These are phyloP conservation scores for Paramormyrops kingsleyae DNA, from an alignment of 2,113 vertebrate genomes.

Conservation along the genomic window DNA sequence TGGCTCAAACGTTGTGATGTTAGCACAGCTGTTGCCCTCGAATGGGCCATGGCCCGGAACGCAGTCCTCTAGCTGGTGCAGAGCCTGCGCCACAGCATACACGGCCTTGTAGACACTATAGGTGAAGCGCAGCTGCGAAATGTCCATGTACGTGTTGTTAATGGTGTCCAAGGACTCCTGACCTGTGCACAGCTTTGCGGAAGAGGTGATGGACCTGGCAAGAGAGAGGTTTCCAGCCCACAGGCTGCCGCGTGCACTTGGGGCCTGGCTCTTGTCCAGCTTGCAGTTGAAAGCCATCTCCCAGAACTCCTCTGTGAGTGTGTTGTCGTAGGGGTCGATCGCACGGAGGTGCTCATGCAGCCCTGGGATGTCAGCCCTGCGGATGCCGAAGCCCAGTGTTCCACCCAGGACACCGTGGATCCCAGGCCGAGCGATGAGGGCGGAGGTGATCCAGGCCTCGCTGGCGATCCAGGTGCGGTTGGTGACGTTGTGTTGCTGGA, in stretches of 20 bases:
- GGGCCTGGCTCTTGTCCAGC: constrained; percentile 46
- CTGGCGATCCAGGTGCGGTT: constrained; percentile 74
- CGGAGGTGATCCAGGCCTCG: constrained; percentile 75
- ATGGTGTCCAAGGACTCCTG: constrained; percentile 55
- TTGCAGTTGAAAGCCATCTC: constrained; percentile 74
- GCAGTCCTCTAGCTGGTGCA: constrained; percentile 65
- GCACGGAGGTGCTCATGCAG: constrained; percentile 59
- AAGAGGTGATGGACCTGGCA: constrained; percentile 26
- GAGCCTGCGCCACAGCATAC: constrained; percentile 67
- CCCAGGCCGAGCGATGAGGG: constrained; percentile 61
- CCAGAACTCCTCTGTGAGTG: constrained; percentile 74
- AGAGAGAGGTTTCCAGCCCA: constrained; percentile 30
- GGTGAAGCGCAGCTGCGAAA: constrained; percentile 71
- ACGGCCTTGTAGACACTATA: constrained; percentile 78
- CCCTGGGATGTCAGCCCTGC: constrained; percentile 60
- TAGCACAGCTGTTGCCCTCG: constrained; percentile 46
- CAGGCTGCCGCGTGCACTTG: neutral
- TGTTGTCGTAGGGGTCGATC: constrained; percentile 59
- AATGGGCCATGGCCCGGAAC: constrained; percentile 55
- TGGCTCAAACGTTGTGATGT: constrained; percentile 66
- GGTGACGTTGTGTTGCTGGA: constrained; percentile 63
- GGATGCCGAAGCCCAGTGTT: constrained; percentile 69
- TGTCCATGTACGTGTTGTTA: constrained; percentile 69
- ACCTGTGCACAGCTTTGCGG: constrained; percentile 59
- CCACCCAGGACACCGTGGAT: constrained; percentile 64